Base-by-base conservation (phyloP, 2,113 vertebrate genomes). In the Amphilophus citrinellus region DNA sequence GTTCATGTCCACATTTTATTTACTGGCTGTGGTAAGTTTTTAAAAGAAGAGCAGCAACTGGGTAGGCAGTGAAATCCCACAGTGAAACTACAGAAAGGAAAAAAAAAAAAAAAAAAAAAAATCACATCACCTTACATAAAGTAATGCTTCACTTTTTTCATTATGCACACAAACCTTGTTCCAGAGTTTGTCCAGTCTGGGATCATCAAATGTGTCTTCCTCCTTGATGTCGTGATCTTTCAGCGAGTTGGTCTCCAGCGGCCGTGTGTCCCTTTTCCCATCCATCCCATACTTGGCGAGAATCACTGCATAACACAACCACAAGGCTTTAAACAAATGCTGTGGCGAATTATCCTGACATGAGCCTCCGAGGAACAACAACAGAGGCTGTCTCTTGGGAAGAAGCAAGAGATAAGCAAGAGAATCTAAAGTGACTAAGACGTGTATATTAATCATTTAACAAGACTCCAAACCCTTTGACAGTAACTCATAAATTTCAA, bases 131-230 rank as follows among this genome's bases (percentile, higher is more conserved):
- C 10, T 73, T n/a, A 2, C 68, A 3, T 73, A 56, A 71, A 8
- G 3, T 17, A 53, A 53, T 32, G 75, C 53, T 7, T 17, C 24
- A 14, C 17, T 32, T 15, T 61, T 60, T 65, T 20, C 14, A 0
- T 7, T 76, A 10, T 68, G 9, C 3, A 32, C 20, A 30, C 42
- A 83, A 82, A 98, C 98, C 97, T 98, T 98, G 94, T 97, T 98
- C 98, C 98, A 99, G 44, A 99, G 92, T 89, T 99, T 99, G 86
- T 98, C 97, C 87, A 99, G 94, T 83, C 96, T 94, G 50, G 98
- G 98, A 88, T 99, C 98, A 5, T 96, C 97, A 83, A 99, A 96
- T 1, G 84, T 79, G 62, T 98, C 97, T 0, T 96, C 96, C 27
- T 96, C 95, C 35, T 91, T 85, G 62, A 86, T 61, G 3, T 96